Base-by-base conservation (phyloP, 2,888 invertebrate genomes). In the Eristalis pertinax region DNA sequence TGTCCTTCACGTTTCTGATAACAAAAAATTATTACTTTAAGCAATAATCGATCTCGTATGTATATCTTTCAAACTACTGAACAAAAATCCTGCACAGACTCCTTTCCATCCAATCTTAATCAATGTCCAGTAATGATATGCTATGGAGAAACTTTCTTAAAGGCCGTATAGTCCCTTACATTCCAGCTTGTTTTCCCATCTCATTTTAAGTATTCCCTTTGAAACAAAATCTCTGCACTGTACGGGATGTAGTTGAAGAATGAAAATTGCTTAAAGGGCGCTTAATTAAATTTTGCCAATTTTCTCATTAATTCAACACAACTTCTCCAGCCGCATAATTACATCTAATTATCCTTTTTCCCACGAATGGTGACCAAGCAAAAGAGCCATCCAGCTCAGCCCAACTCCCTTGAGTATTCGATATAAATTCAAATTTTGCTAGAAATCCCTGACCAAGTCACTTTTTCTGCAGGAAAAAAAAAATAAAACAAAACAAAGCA, bases 241-340 rank as follows among this genome's bases (percentile, higher is more conserved):
- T 8, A 19, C 8, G 8, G 50, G 19, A 19, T 50, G 50, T 50
- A 43, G 19, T 60, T 60, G 26, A 60, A 26, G 26, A 26, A 60
- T 60, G 13, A 29, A 60, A 60, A 26, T 60, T 60, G 26, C 26
- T 24, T 60, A 26, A 60, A 60, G 60, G 60, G 26, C 26, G 35
- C 26, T 73, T 79, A 60, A 79, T 73, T 79, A 73, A 79, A 79
- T 79, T 73, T 72, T 35, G 24, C 65, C 65, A 60, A 72, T 79
- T 72, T 72, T 60, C 72, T 65, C 72, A 79, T 79, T 79, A 72
- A 79, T 60, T 73, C 60, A 79, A 67, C 72, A 67, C 60, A 65
- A 58, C 63, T 24, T 64, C 26, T 24, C 78, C 56, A 58, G 41
- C 24, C 60, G 79, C 65, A 79, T 41, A 22, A 78, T 70, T 64